Evolutionary conservation across 2,113 vertebrate genomes (phyloP), one percentile per base, ranked within the genome.

Genomic region (Triplophysa tibetana): DNA sequence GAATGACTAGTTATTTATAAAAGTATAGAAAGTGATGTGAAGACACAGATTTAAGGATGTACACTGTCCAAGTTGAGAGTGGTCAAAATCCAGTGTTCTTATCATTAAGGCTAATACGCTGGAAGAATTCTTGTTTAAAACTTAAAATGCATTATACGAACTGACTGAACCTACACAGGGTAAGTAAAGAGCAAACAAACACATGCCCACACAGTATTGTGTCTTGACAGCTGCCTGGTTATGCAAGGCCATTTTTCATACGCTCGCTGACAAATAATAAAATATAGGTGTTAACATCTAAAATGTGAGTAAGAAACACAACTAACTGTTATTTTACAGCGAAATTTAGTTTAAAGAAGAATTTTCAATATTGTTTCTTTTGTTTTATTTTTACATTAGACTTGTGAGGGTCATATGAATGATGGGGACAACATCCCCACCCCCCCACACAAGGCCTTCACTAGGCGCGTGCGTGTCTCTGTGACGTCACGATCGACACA

Each of bases 341-440:
- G 14, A 21, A 13, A 21, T 56, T 12, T 4, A 19, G 17, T 38
- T 56, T 52, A 16, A 3, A 14, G 48, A 50, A 4, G 48, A 13
- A 14, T 52, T 17, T 54, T 1, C 50, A 0, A 54, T 6, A 7
- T 4, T 24, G n/a, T 26, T 41, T 24, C 19, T 75, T 6, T 13
- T 10, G n/a, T 5, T 4, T 21, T 3, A 43, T 66, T n/a, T 21
- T 24, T 45, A 7, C 23, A 78, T 11, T 21, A 1, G 23, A 50
- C 9, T 69, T 11, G 67, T 62, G 50, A 70, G 66, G 66, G 66
- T 70, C 77, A 79, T 70, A 62, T 50, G 52, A 61, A 70, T 79
- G 67, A 70, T 63, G 45, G 58, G 41, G 77, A 70, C 65, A 45
- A 38, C 58, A 52, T 70, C 77, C 77, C 77, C 77, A 70, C 77